Evolutionary conservation across 2,113 vertebrate genomes (phyloP).

Genomic region (Nothoprocta pentlandii): DNA sequence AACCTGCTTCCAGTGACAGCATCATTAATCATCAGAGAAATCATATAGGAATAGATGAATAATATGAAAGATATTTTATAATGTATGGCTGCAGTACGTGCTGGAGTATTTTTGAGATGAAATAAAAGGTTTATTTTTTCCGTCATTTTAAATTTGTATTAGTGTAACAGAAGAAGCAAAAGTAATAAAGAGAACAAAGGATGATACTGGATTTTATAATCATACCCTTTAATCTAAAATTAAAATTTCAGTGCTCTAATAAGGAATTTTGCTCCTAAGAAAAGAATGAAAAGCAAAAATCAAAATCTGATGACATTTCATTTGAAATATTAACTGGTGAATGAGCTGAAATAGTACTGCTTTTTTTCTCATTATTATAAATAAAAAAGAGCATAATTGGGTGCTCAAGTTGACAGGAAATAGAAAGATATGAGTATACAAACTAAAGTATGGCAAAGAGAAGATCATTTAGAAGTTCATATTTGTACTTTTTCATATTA

Average conservation of each 20-base stretch:
- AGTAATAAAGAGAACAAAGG: not conserved
- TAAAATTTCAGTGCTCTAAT: not conserved
- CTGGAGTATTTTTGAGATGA: not conserved
- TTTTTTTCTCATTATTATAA: not conserved
- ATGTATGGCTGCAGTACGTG: not conserved
- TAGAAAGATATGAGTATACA: not conserved
- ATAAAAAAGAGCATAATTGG: not conserved
- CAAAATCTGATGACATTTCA: not conserved
- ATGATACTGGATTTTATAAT: not conserved
- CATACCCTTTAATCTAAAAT: not conserved
- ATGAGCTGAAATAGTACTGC: not conserved
- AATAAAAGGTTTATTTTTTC: not conserved
- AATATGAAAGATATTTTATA: not conserved
- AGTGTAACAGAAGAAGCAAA: not conserved
- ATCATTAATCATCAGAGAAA: not conserved
- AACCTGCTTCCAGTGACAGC: not conserved
- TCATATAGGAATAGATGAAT: not conserved
- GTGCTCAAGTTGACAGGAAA: not conserved
- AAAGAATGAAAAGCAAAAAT: not conserved
- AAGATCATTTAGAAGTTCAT: not conserved
- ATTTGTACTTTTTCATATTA: not conserved
- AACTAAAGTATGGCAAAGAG: not conserved
- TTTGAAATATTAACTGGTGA: not conserved
- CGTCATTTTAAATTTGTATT: not conserved
- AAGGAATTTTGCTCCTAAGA: not conserved